Base-by-base conservation (phyloP, 2,888 invertebrate genomes). In the Myopa testacea region DNA sequence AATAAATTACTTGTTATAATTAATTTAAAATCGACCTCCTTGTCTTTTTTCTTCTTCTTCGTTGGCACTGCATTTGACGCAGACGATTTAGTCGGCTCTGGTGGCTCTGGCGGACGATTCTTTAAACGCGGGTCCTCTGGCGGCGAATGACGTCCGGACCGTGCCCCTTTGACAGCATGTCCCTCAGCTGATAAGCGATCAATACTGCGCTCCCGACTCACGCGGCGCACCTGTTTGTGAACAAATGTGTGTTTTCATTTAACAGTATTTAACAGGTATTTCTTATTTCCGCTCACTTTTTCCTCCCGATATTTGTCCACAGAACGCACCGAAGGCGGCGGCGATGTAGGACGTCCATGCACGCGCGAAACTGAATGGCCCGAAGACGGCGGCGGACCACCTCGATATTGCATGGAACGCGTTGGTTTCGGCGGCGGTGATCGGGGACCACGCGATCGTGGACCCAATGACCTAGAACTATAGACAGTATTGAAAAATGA, bases 111-210 rank as follows among this genome's bases (percentile, higher is more conserved):
- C 88, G 91, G 84, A 82, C 89, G 90, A 77, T 90, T 89, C 83
- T 91, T 89, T 79, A 91, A 91, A 70, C 92, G 91, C 5, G 92
- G 92, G 81, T 92, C 90, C 65, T 92, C 91, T 6, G 92, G 92
- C 37, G 92, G 92, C n/a, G 89, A 88, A 78, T 88, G 89, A 76
- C 89, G 88, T 82, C 82, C 82, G 70, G 85, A 81, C 60, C 89
- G 85, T 67, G 85, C 83, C 38, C 86, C 83, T 84, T 88, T 88
- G 69, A 86, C 84, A 40, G 45, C 69, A 78, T 87, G 84, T 16
- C 82, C 84, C 69, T 87, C 88, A 58, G 86, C 80, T 69, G 86
- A 81, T 40, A 82, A 80, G 50, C 81, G 82, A 60, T 83, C 85
- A n/a, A 84, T 72, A 77, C 84, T 86, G 34, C 86, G 84, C 58